Evolutionary conservation across 2,113 vertebrate species (phyloP).

Genomic region (Rhabdornis inornatus): DNA sequence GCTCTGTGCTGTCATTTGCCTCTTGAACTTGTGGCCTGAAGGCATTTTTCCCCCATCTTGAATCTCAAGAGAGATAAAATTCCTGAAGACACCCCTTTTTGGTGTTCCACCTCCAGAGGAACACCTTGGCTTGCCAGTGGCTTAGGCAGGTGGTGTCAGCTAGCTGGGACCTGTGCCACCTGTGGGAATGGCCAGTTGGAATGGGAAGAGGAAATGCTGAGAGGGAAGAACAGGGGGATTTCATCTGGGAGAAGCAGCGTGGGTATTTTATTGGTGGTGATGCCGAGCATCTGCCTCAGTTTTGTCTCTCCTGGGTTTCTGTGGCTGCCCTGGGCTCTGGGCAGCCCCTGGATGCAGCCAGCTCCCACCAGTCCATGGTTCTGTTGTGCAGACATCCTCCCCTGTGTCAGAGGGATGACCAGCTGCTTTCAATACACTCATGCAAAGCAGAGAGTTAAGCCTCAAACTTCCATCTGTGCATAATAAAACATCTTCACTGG

Average conservation of each 20-base stretch:
- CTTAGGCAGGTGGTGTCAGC: neutral
- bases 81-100: neutral
- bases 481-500: neutral
- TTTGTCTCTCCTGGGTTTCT: neutral
- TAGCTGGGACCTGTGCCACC: neutral
- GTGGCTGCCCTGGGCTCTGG: neutral
- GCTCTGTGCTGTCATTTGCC: neutral
- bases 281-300: neutral
- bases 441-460: neutral
- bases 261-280: neutral
- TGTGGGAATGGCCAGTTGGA: neutral
- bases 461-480: neutral
- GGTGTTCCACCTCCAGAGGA: neutral
- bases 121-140: neutral
- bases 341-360: neutral
- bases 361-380: rapidly evolving
- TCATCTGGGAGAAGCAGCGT: rapidly evolving
- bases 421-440: neutral
- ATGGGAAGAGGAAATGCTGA: neutral
- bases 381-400: neutral
- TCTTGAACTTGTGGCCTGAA: neutral
- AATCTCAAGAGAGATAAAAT: neutral
- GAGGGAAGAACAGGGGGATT: neutral
- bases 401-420: neutral
- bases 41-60: rapidly evolving